phyloP scores from a whole-genome alignment of 1,140 invertebrate species.

The Berghia stephanieae region DNA sequence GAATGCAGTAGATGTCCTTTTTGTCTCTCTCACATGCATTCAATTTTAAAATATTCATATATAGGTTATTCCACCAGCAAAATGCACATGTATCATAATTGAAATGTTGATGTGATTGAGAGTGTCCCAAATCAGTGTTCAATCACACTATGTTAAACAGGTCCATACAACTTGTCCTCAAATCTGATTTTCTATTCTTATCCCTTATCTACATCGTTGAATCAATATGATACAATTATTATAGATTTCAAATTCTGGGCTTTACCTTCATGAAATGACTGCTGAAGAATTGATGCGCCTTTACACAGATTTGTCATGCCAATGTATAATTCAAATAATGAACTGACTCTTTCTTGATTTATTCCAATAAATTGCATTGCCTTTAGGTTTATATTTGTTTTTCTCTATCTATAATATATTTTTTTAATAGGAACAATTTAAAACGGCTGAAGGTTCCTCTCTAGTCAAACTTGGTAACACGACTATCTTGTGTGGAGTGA shows the following conservation, averaged over 20 bases:
- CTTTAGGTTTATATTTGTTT: neutral
- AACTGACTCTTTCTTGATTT: neutral
- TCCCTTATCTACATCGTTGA: too few species aligned
- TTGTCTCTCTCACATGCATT: too few species aligned
- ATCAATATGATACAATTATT: too few species aligned
- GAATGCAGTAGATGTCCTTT: neutral
- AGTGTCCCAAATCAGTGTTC: too few species aligned
- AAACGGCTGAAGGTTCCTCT: slow-evolving; percentile 78
- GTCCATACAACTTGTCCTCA: too few species aligned
- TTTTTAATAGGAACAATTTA: slow-evolving; percentile 70
- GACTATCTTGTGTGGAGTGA: slow-evolving; percentile 79
- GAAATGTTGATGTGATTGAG: too few species aligned
- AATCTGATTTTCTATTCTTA: too few species aligned
- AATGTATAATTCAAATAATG: neutral
- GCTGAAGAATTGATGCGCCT: neutral
- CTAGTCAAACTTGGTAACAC: slow-evolving; percentile 79
- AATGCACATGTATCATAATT: too few species aligned
- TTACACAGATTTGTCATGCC: neutral
- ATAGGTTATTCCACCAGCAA: neutral
- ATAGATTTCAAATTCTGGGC: neutral
- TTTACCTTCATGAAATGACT: neutral
- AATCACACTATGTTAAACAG: too few species aligned
- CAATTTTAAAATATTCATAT: neutral
- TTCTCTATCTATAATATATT: slow-evolving; percentile 28
- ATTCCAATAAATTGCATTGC: neutral